Evolutionary conservation across 2,113 vertebrate genomes (phyloP).

Genomic region (Corapipo altera): DNA sequence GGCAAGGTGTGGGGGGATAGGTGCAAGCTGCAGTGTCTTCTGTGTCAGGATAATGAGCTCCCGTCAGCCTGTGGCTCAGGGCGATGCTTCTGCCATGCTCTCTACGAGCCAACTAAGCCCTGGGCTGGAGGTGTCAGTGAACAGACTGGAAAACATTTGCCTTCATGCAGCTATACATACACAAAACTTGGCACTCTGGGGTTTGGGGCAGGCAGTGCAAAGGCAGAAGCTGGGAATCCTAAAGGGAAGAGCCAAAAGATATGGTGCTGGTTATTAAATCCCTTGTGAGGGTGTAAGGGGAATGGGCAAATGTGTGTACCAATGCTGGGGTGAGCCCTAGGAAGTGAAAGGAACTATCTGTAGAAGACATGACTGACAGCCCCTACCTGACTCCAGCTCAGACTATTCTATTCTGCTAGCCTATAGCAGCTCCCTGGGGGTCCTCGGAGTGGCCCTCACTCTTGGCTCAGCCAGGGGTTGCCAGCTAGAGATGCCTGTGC

Average conservation of each 20-base stretch:
- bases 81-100: not conserved
- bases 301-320: not conserved
- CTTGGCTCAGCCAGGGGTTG: not conserved
- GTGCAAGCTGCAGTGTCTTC: not conserved
- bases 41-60: not conserved
- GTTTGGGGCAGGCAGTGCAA: not conserved
- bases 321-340: not conserved
- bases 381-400: not conserved
- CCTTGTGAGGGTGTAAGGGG: not conserved
- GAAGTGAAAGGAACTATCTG: not conserved
- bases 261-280: not conserved
- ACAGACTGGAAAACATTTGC: not conserved
- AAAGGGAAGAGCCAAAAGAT: not conserved
- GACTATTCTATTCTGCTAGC: not conserved
- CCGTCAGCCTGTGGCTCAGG: not conserved
- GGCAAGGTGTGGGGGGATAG: not conserved
- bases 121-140: accelerated
- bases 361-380: not conserved
- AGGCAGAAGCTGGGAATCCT: not conserved
- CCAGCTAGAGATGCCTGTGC: not conserved
- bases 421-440: not conserved
- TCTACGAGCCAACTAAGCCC: not conserved
- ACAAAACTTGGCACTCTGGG: not conserved
- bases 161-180: accelerated
- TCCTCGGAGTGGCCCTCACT: not conserved